Evolutionary conservation across 2,888 invertebrate species (phyloP).

Genomic region (Cremastobaeus sp.): DNA sequence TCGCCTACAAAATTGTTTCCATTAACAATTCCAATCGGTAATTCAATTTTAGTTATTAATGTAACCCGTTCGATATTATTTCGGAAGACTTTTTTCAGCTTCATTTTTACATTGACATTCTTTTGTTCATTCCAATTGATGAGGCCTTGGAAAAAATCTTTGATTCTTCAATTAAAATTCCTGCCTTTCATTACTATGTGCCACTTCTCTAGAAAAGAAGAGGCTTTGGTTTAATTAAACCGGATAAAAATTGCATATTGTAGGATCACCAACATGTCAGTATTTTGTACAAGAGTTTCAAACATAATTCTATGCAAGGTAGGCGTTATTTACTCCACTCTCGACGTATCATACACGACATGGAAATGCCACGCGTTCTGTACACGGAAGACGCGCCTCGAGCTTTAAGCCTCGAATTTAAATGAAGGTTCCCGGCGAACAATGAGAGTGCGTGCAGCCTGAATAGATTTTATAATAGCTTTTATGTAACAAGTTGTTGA

Average conservation of each 20-base stretch:
- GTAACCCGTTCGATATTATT: too few relatives aligned
- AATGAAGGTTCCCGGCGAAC: constrained; percentile 46
- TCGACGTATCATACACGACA: constrained; percentile 43
- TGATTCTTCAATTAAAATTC: too few relatives aligned
- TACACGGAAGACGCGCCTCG: constrained; percentile 41
- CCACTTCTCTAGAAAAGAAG: too few relatives aligned
- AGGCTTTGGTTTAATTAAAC: neutral
- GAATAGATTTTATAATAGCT: constrained; percentile 49
- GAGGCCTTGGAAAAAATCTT: too few relatives aligned
- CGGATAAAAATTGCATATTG: neutral
- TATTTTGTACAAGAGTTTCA: constrained; percentile 12
- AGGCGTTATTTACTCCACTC: constrained; percentile 51
- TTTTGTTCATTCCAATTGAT: too few relatives aligned
- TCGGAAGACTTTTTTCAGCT: too few relatives aligned
- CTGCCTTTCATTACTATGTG: too few relatives aligned
- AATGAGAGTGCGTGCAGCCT: constrained; percentile 33
- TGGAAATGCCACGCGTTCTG: constrained; percentile 52
- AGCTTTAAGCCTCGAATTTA: constrained; percentile 50
- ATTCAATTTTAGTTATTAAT: too few relatives aligned
- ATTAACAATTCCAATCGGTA: too few relatives aligned
- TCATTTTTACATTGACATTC: too few relatives aligned
- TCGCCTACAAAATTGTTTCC: too few relatives aligned
- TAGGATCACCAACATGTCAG: constrained; percentile 4
- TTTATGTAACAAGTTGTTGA: constrained; percentile 46
- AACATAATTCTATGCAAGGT: constrained; percentile 35